Conservation (phyloP, 1,140 invertebrate genomes). For the Heliothis subflexa region DNA sequence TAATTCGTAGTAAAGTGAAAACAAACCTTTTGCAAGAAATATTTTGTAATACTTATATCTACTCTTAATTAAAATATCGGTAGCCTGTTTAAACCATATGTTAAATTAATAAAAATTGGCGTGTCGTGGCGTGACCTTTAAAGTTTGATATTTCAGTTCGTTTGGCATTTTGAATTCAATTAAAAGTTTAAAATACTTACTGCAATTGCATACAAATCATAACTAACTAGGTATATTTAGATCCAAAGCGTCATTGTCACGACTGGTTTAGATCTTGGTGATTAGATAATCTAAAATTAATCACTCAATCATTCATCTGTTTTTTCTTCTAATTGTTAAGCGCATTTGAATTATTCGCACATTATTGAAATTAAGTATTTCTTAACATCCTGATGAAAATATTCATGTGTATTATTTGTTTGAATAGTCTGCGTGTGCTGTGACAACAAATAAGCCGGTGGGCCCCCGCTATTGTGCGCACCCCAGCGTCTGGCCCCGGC, state of each 20-base stretch:
- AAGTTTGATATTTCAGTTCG: background rate
- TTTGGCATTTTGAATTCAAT: background rate
- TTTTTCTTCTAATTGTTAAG: too few species aligned
- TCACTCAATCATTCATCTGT: too few species aligned
- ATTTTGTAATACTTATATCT: background rate
- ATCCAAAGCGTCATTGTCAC: too few species aligned
- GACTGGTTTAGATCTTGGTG: too few species aligned
- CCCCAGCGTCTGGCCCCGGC: background rate
- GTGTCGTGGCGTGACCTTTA: background rate
- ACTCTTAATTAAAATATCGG: background rate
- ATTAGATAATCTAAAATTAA: too few species aligned
- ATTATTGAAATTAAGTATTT: too few species aligned
- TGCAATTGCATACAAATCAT: too few species aligned
- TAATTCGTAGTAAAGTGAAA: background rate
- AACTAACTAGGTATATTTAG: too few species aligned
- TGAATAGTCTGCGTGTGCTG: slow-evolving; percentile 3
- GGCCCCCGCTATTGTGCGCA: background rate
- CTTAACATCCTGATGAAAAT: too few species aligned
- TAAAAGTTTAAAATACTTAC: background rate
- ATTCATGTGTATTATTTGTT: background rate
- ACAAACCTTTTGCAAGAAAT: background rate
- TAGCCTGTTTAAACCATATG: slow-evolving; percentile 11
- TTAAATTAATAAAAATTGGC: slow-evolving; percentile 3
- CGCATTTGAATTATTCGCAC: too few species aligned
- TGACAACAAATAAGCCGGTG: slow-evolving; percentile 33